phyloP scores from a whole-genome alignment of 2,113 vertebrate species.

The Arizona elegans region DNA sequence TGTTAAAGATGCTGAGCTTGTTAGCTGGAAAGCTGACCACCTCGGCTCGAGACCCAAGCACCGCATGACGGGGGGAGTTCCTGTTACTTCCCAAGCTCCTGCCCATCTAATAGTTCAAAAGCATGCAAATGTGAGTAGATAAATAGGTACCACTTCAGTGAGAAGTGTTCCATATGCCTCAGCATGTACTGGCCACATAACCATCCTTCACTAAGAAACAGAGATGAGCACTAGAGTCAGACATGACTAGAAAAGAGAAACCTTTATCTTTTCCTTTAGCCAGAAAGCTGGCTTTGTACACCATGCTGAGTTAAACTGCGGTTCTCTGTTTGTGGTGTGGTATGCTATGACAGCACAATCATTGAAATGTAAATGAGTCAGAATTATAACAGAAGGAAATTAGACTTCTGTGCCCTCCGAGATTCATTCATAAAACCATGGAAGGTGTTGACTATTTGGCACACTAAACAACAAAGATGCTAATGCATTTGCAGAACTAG shows the following conservation, averaged over 20 bases:
- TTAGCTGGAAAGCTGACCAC: background rate
- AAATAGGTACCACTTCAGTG: background rate
- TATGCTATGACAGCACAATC: background rate
- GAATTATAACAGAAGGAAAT: background rate
- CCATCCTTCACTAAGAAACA: background rate
- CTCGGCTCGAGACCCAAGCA: background rate
- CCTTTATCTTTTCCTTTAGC: background rate
- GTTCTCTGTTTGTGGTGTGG: background rate
- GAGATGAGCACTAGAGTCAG: background rate
- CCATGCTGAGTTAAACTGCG: background rate
- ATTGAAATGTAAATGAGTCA: background rate
- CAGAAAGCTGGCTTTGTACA: background rate
- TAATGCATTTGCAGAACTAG: background rate
- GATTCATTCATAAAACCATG: background rate
- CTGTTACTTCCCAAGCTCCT: background rate
- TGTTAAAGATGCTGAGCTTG: background rate
- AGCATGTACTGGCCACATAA: background rate
- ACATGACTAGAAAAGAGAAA: background rate
- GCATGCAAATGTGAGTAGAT: background rate
- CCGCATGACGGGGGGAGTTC: background rate
- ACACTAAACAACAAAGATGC: background rate
- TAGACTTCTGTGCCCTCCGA: background rate
- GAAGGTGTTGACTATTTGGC: background rate
- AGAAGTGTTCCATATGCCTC: background rate
- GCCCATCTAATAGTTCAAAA: background rate